Evolutionary conservation across 2,888 invertebrate species (phyloP).

Genomic region (Eutolmus rufibarbis): DNA sequence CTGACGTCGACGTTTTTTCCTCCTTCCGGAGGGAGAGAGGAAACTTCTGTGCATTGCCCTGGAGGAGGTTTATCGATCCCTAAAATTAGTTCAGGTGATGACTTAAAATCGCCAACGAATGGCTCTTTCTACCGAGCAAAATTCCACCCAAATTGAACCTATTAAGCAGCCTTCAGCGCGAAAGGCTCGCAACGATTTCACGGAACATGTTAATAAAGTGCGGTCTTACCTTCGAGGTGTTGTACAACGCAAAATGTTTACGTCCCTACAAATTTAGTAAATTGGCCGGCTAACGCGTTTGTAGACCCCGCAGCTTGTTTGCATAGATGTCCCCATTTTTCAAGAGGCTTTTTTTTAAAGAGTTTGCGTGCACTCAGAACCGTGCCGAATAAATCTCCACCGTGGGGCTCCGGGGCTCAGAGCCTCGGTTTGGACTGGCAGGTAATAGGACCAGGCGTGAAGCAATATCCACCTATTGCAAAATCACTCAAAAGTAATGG

Average conservation of each 20-base stretch:
- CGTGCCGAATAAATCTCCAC: not conserved
- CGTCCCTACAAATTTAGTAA: not conserved
- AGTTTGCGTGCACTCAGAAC: not conserved
- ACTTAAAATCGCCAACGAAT: not conserved
- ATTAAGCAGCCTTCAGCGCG: not conserved
- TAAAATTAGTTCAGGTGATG: not conserved
- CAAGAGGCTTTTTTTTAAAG: not conserved
- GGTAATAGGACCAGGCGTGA: conserved; percentile 22
- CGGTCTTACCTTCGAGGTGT: not conserved
- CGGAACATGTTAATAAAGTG: not conserved
- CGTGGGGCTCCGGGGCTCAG: not conserved
- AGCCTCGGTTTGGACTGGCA: not conserved
- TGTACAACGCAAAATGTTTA: not conserved
- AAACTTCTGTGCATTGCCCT: not conserved
- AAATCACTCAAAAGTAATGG: conserved; percentile 35
- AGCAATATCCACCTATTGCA: conserved; percentile 28
- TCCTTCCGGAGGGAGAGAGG: not conserved
- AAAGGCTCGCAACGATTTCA: not conserved
- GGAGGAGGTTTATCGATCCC: not conserved
- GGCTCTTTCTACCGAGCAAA: not conserved
- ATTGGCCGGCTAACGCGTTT: not conserved
- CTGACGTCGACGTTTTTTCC: not conserved
- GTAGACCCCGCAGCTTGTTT: not conserved
- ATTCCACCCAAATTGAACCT: not conserved
- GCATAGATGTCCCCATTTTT: not conserved